Percentiles rank a stretch among this genome's conserved stretches.
Conservation (phyloP, 2,888 invertebrate genomes). For the Carpatolechia fugitivella region DNA sequence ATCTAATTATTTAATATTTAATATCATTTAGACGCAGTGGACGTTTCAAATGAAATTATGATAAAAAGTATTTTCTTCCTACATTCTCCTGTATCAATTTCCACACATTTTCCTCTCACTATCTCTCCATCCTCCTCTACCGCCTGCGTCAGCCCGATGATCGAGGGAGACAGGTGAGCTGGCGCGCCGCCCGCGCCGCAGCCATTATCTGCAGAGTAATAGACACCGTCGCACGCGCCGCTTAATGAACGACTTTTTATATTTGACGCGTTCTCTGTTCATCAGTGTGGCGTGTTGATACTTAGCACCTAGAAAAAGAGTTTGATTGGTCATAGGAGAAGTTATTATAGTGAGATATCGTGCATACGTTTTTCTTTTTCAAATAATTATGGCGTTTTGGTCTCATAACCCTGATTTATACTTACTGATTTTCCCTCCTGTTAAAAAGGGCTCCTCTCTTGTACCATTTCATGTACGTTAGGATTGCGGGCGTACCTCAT, state of each 20-base stretch:
- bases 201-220: background rate
- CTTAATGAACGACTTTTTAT: background rate
- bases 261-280: background rate
- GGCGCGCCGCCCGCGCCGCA: conserved; percentile 1
- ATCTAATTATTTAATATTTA: too few species aligned
- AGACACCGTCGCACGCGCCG: background rate
- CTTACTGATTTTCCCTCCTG: too few species aligned
- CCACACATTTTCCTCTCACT: background rate
- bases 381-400: too few species aligned
- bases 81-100: background rate
- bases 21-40: too few species aligned
- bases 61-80: background rate
- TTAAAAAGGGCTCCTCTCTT: too few species aligned
- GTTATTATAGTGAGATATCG: too few species aligned
- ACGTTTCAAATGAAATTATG: too few species aligned
- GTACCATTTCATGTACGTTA: too few species aligned
- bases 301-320: background rate
- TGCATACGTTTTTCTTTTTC: too few species aligned
- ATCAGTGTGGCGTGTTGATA: background rate
- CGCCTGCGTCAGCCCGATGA: background rate
- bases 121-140: background rate
- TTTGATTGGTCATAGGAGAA: too few species aligned
- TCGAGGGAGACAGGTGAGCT: background rate
- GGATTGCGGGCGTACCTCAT: too few species aligned
- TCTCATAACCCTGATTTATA: too few species aligned